Base-by-base conservation (phyloP, 1,140 invertebrate species). In the Lordiphosa clarofinis region DNA sequence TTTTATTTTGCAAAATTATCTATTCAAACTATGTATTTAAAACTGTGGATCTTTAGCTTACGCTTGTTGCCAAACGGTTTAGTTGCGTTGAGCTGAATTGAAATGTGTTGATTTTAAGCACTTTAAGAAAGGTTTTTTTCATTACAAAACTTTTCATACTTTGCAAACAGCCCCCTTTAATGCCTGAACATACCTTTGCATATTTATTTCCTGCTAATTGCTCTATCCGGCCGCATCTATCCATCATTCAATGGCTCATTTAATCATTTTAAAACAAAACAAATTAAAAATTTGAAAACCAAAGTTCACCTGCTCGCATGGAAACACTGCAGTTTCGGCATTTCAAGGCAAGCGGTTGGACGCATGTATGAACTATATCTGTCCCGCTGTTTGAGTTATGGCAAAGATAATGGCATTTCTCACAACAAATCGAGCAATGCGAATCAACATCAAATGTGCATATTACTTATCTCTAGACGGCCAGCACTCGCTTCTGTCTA, bases 231-330 rank as follows among this genome's bases (percentile, higher is more conserved):
- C 21, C 15, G 42, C 39, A 49, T 42, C 31, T 4, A 38, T 35
- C 31, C 33, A 21, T 40, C 40, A 37, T 6, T 35, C 43, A 42
- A 69, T 66, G 21, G 56, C 21, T 28, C 55, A 70, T 47, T 64
- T 44, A 78, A 62, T 73, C 56, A 72, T 67, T 59, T 65, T 21
- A 55, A 28, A 33, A 46, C 31, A 39, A 49, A 73, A 57, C 68
- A 56, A 56, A 70, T 43, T 59, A 75, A 38, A 7, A 21, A 76
- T 67, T 33, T 59, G 53, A 50, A 58, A 54, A 49, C 56, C 48
- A 60, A 39, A 53, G 39, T 60, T 67, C 61, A 79, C 75, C 75
- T 79, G 75, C 75, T 71, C 48, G 56, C 28, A 31, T 31, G 6
- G 28, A 31, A 31, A 31, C 28, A 38, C 43, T 8, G 47, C 38